Conservation (phyloP, 2,888 invertebrate species). For the Adineta ricciae region DNA sequence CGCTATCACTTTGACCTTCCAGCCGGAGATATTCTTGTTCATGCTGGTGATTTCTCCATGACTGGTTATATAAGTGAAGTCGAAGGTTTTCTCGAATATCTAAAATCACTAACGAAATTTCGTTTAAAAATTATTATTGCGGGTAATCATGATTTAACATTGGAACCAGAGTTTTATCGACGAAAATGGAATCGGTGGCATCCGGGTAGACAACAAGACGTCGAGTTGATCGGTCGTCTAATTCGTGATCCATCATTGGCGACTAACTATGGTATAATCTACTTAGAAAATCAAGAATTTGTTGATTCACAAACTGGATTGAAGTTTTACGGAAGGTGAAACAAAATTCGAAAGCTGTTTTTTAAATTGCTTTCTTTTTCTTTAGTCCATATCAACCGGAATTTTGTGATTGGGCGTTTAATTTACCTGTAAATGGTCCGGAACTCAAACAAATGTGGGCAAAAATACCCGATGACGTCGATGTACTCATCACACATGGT, state of each 20-base stretch:
- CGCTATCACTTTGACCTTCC: not conserved
- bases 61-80: conserved; percentile 9
- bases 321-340: conserved; percentile 15
- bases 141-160: conserved; percentile 28
- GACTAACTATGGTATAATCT: conserved; percentile 13
- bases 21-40: conserved; percentile 53
- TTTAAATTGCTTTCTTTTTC: too few relatives aligned
- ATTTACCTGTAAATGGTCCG: not conserved
- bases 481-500: conserved; percentile 70
- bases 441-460: conserved; percentile 58
- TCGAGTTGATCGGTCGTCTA: not conserved
- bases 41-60: conserved; percentile 28
- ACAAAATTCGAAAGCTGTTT: not conserved
- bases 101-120: conserved; percentile 19
- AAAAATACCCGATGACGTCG: conserved; percentile 63
- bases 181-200: not conserved
- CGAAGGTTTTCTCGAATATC: not conserved
- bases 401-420: conserved; percentile 10
- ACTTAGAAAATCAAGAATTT: conserved; percentile 14
- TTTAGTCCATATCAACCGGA: conserved; percentile 3
- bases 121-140: conserved; percentile 21
- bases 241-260: not conserved
- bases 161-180: conserved; percentile 12
- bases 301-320: not conserved
- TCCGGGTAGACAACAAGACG: not conserved